phyloP scores from a whole-genome alignment of 2,113 vertebrate genomes.

The Cichladusa arquata region DNA sequence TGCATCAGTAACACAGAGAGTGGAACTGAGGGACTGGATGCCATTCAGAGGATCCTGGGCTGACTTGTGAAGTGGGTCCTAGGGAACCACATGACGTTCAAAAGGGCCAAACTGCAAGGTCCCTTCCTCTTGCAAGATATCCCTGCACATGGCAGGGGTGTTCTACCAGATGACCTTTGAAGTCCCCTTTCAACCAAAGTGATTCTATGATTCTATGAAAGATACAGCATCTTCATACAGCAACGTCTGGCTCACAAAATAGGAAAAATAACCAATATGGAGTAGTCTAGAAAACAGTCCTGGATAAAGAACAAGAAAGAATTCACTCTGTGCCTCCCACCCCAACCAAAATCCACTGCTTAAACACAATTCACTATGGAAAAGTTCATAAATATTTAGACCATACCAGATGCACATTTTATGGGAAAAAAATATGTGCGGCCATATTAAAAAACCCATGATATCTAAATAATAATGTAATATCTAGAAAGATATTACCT shows the following conservation, averaged over 20 bases:
- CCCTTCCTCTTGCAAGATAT: neutral
- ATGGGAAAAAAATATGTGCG: neutral
- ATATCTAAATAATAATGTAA: too few species aligned
- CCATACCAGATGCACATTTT: neutral
- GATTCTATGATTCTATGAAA: neutral
- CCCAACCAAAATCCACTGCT: neutral
- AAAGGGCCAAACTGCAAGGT: neutral
- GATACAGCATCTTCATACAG: neutral
- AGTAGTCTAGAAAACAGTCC: neutral
- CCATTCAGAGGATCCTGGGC: neutral
- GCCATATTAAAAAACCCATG: fast-evolving
- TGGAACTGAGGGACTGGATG: neutral
- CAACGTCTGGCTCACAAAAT: neutral
- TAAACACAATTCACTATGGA: neutral
- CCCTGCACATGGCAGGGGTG: neutral
- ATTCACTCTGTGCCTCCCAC: neutral
- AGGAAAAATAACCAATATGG: neutral
- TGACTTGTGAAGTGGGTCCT: fast-evolving
- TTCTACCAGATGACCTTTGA: neutral
- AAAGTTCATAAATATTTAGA: neutral
- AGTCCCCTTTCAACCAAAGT: neutral
- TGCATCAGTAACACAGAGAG: neutral
- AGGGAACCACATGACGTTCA: neutral
- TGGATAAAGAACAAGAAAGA: neutral
- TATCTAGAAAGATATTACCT: too few species aligned